Evolutionary conservation across 2,113 vertebrate species (phyloP), one percentile per base, ranked within the genome.

Genomic region (Paedocypris sp.): DNA sequence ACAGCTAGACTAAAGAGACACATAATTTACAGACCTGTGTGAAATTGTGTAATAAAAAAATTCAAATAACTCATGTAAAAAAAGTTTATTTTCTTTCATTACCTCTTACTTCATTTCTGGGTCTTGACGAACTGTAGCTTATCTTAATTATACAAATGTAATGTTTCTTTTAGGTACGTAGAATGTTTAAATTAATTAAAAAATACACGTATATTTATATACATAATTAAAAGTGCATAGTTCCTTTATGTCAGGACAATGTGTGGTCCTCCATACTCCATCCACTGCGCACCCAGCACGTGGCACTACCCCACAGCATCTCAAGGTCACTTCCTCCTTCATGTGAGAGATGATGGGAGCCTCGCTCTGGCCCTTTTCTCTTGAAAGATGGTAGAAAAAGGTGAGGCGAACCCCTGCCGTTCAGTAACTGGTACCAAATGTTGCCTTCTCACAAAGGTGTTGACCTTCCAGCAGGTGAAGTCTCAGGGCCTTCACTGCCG

Each of bases 351-450:
- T 81, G 80, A 82, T 77, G 77, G 75, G 72, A 31, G 50, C 48
- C 42, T 72, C 67, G 20, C 38, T 57, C 35, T 64, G 66, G 66
- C 72, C 70, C 16, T 20, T 45, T 69, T 70, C 75, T 72, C 75
- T 68, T 75, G 73, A 73, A 73, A 48, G 71, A 67, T 75, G 69
- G 65, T n/a, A 59, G 66, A 67, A 47, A 54, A 57, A 65, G 45
- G 56, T 39, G 33, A 32, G 49, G 57, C n/a, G 25, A 69, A 61
- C 76, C 67, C 80, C 80, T 49, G 75, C 75, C 26, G 81, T 75
- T 80, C 22, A 22, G 68, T 85, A 85, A 85, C 82, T 79, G 78
- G 68, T 83, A 83, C 80, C 85, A 84, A 85, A 81, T 84, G 85
- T 82, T 79, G 72, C 64, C 76, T 75, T 72, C 70, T 72, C 74